phyloP scores from a whole-genome alignment of 2,113 vertebrate species.

The Oostethus manadensis region DNA sequence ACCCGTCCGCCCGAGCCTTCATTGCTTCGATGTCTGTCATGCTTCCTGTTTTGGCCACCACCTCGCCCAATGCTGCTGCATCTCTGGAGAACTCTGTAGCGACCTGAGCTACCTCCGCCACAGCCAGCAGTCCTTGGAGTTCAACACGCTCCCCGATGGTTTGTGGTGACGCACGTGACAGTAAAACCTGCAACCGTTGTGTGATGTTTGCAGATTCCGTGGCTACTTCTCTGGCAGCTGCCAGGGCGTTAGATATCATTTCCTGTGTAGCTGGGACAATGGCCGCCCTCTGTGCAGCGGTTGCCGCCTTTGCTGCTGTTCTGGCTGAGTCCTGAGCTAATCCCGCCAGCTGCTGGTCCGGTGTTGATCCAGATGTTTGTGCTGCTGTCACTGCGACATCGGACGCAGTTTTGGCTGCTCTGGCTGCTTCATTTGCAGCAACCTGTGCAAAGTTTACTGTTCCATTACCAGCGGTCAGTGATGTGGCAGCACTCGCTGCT shows the following conservation, averaged over 20 bases:
- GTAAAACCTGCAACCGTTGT: background rate
- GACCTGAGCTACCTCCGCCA: too few relatives aligned
- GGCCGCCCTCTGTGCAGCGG: background rate
- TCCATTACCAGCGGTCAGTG: background rate
- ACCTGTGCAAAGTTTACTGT: background rate
- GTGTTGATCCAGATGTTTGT: background rate
- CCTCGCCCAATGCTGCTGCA: background rate
- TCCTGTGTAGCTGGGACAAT: too few relatives aligned
- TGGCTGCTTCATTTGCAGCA: slow-evolving; percentile 1
- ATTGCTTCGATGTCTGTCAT: background rate
- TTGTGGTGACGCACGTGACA: background rate
- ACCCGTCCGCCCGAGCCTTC: background rate
- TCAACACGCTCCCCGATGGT: background rate
- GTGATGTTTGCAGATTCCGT: background rate
- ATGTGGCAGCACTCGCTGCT: background rate
- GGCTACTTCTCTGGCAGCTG: background rate
- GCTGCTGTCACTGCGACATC: background rate
- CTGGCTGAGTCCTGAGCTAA: background rate
- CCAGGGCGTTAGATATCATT: background rate
- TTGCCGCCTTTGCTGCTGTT: background rate
- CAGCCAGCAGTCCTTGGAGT: too few relatives aligned
- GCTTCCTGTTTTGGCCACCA: background rate
- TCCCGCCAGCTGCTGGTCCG: background rate
- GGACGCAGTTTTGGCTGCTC: background rate
- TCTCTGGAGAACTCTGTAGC: too few relatives aligned